Conservation (phyloP, 1,140 invertebrate species). For the Achatina immaculata region DNA sequence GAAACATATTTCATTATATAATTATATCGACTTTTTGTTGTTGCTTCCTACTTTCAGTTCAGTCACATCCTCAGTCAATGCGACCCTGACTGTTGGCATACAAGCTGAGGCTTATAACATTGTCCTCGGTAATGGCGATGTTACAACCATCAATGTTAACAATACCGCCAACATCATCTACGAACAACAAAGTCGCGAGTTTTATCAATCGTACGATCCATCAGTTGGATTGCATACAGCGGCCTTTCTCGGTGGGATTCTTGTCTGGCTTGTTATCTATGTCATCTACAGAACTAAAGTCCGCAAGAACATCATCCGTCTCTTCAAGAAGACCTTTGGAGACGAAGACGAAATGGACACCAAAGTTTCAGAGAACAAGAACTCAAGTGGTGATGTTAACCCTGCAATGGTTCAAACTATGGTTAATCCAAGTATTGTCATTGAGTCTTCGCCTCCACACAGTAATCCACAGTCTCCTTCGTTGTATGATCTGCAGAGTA, state of each 20-base stretch:
- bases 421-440: conserved; percentile 35
- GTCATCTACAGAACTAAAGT: conserved; percentile 55
- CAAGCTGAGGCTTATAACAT: not conserved
- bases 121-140: not conserved
- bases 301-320: conserved; percentile 42
- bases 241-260: conserved; percentile 55
- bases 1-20: not conserved
- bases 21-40: not conserved
- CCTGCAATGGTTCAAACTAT: conserved; percentile 2
- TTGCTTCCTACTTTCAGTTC: not conserved
- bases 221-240: conserved; percentile 57
- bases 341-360: not conserved
- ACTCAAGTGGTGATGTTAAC: not conserved
- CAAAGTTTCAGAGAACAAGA: not conserved
- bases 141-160: not conserved
- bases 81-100: not conserved
- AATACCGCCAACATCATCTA: conserved; percentile 17
- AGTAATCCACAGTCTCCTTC: not conserved
- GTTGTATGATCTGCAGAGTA: not conserved
- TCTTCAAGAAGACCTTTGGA: not conserved
- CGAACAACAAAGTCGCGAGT: conserved; percentile 33
- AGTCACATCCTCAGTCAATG: not conserved
- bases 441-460: conserved; percentile 26
- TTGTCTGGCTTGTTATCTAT: conserved; percentile 53
- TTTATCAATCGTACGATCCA: conserved; percentile 57